A percentile compares a stretch with the other conserved stretches of the same genome.
Evolutionary conservation across 2,888 invertebrate species (phyloP).

Genomic region (Vesta saturnalis): DNA sequence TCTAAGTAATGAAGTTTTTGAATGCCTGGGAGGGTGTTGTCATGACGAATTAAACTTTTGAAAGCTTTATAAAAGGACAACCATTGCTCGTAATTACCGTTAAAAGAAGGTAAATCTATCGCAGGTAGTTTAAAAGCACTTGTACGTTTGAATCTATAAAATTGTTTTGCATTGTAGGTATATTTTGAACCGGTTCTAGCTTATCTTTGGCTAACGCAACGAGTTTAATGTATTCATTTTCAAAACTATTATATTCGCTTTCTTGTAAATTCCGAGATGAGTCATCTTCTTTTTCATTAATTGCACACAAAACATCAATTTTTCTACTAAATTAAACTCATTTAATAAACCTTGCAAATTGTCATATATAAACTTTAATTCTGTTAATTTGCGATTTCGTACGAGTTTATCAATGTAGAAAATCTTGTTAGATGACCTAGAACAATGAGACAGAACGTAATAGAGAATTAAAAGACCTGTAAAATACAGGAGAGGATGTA

Average conservation of each 20-base stretch:
- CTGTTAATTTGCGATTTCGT: background rate
- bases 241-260: background rate
- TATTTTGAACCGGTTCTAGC: too few species aligned
- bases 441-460: too few species aligned
- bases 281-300: background rate
- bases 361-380: background rate
- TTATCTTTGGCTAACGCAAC: background rate
- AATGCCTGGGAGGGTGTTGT: background rate
- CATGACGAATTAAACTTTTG: background rate
- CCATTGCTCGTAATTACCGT: background rate
- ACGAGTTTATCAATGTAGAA: background rate
- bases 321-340: background rate
- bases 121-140: background rate
- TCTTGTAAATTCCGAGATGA: background rate
- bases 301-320: background rate
- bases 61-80: background rate
- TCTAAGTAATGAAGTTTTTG: background rate
- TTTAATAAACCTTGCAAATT: background rate
- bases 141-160: background rate
- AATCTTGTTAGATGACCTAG: too few species aligned
- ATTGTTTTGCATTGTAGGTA: too few species aligned
- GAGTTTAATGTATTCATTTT: background rate
- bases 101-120: background rate
- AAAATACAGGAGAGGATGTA: too few species aligned
- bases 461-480: too few species aligned